Evolutionary conservation across 2,113 vertebrate genomes (phyloP).

Genomic region (Perccottus glenii): DNA sequence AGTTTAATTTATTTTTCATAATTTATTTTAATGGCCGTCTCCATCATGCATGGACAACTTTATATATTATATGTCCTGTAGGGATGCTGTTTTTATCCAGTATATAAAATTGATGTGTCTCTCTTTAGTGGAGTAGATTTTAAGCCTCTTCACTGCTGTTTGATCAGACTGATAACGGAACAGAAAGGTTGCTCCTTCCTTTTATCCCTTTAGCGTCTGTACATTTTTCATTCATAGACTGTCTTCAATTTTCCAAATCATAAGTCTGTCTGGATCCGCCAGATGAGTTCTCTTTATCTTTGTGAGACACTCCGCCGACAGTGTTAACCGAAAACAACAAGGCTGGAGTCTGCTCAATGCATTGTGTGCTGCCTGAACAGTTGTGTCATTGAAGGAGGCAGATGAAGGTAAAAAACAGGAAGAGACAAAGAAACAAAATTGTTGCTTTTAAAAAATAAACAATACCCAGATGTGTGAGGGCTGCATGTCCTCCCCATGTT

Average conservation of each 20-base stretch:
- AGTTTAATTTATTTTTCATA: no score
- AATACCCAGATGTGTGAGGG: conserved; percentile 12
- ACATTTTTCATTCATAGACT: neutral
- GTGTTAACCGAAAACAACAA: neutral
- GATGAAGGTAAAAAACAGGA: conserved; percentile 38
- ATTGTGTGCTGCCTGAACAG: neutral
- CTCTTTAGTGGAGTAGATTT: conserved; percentile 1
- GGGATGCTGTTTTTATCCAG: neutral
- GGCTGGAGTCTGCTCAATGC: no score
- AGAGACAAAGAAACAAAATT: conserved; percentile 6
- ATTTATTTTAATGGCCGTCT: no score
- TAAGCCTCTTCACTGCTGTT: conserved; percentile 1
- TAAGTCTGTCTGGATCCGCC: neutral
- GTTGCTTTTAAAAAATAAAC: neutral
- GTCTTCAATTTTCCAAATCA: conserved; percentile 1
- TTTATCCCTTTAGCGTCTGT: neutral
- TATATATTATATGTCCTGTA: neutral
- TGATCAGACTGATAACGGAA: conserved; percentile 13
- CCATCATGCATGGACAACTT: no score
- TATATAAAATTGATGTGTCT: neutral
- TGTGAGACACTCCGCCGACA: neutral
- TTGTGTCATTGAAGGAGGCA: conserved; percentile 8
- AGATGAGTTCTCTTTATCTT: neutral
- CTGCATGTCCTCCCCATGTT: no score
- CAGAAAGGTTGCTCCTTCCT: neutral